phyloP scores from a whole-genome alignment of 2,797 vertebrate species.

The Sebastes steindachneri region DNA sequence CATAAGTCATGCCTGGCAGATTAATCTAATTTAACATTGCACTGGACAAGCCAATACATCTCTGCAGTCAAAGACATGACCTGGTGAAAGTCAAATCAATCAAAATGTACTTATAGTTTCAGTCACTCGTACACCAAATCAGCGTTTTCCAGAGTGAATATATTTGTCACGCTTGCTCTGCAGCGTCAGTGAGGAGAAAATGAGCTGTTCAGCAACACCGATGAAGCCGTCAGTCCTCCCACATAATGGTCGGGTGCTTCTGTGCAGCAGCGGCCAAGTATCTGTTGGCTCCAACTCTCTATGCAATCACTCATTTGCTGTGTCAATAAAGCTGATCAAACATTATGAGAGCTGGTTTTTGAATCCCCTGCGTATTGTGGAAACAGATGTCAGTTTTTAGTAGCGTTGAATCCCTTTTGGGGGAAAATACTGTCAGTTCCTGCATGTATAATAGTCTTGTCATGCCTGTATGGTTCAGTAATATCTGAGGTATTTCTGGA shows the following conservation, averaged over 20 bases:
- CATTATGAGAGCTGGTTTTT: no score
- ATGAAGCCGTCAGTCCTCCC: neutral
- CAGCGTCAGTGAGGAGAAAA: neutral
- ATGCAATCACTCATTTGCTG: neutral
- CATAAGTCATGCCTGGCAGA: neutral
- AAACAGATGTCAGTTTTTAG: no score
- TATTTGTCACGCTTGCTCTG: neutral
- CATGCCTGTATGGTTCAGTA: neutral
- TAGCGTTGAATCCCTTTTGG: no score
- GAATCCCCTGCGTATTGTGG: no score
- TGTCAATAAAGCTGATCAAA: neutral
- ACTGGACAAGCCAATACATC: neutral
- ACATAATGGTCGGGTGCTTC: neutral
- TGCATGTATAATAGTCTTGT: neutral
- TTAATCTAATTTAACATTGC: neutral
- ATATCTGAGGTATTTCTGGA: neutral
- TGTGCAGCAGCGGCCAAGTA: neutral
- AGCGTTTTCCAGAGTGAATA: neutral
- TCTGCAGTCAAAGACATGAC: neutral
- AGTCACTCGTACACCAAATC: neutral
- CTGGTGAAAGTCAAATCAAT: neutral
- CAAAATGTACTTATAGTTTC: neutral
- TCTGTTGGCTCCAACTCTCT: neutral
- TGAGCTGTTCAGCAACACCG: no score
- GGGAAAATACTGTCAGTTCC: neutral